Conservation (phyloP, 2,797 vertebrate species). For the Falco naumanni region DNA sequence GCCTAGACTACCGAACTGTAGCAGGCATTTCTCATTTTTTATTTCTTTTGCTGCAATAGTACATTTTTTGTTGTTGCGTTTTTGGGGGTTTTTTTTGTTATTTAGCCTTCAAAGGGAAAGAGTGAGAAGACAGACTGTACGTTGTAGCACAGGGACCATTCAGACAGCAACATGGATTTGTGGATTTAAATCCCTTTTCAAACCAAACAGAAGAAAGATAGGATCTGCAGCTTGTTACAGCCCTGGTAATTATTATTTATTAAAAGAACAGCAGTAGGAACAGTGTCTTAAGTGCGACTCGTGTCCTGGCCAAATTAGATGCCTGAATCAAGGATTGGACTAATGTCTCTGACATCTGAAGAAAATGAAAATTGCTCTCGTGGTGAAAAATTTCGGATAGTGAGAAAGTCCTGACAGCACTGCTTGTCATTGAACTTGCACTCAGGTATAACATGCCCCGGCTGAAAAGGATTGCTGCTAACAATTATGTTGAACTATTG, state of each 20-base stretch:
- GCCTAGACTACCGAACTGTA: neutral
- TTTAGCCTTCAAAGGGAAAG: neutral
- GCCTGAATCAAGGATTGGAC: neutral
- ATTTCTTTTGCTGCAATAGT: neutral
- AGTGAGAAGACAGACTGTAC: neutral
- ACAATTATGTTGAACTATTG: neutral
- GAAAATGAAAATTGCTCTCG: neutral
- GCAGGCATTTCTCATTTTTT: neutral
- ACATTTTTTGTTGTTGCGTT: neutral
- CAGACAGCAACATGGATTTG: neutral
- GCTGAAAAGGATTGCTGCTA: neutral
- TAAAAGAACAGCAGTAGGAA: neutral
- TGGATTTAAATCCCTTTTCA: neutral
- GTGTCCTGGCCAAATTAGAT: neutral
- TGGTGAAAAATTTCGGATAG: neutral
- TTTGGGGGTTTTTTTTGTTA: neutral
- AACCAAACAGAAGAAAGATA: neutral
- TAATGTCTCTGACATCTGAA: neutral
- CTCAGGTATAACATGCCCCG: neutral
- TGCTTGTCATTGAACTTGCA: neutral
- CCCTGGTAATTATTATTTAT: neutral
- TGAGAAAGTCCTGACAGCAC: neutral
- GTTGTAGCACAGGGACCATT: neutral
- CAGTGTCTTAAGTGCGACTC: neutral
- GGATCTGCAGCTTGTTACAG: neutral